Conservation (phyloP, 1,140 invertebrate species). For the Drosophila dunni region DNA sequence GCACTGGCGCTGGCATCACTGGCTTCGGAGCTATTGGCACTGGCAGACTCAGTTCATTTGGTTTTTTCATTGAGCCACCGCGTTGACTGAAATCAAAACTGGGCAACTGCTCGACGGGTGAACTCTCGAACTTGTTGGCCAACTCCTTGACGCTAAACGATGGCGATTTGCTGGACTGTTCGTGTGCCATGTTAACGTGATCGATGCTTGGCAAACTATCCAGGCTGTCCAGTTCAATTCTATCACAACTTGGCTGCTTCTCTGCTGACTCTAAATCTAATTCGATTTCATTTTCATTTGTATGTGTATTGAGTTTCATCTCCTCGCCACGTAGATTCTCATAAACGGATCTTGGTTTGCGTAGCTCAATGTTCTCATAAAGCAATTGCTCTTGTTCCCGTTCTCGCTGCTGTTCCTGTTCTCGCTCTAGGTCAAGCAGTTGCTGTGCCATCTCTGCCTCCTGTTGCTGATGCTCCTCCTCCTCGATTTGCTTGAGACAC, state of each 20-base stretch:
- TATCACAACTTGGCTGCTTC: constrained; percentile 53
- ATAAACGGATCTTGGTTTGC: constrained; percentile 85
- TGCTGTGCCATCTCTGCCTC: constrained; percentile 72
- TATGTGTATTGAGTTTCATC: constrained; percentile 66
- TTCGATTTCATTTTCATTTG: constrained; percentile 28
- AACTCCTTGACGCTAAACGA: constrained; percentile 86
- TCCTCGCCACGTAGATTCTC: constrained; percentile 85
- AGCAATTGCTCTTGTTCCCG: constrained; percentile 49
- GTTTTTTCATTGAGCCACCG: constrained; percentile 68
- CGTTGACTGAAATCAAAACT: constrained; percentile 78
- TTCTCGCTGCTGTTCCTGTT: constrained; percentile 16
- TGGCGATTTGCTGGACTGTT: constrained; percentile 68
- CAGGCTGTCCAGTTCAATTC: constrained; percentile 76
- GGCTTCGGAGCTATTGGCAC: constrained; percentile 35
- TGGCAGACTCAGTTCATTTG: constrained; percentile 61
- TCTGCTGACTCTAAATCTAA: constrained; percentile 12
- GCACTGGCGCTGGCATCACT: constrained; percentile 60
- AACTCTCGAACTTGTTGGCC: constrained; percentile 86
- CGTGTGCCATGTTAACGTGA: constrained; percentile 50
- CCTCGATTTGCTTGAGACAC: constrained; percentile 71
- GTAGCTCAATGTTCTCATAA: constrained; percentile 84
- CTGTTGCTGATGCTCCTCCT: constrained; percentile 57
- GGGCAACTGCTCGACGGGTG: constrained; percentile 84
- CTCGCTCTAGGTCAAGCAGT: constrained; percentile 63
- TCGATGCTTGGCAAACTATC: constrained; percentile 75